phyloP scores from a whole-genome alignment of 1,140 invertebrate species.

The Diprion similis region DNA sequence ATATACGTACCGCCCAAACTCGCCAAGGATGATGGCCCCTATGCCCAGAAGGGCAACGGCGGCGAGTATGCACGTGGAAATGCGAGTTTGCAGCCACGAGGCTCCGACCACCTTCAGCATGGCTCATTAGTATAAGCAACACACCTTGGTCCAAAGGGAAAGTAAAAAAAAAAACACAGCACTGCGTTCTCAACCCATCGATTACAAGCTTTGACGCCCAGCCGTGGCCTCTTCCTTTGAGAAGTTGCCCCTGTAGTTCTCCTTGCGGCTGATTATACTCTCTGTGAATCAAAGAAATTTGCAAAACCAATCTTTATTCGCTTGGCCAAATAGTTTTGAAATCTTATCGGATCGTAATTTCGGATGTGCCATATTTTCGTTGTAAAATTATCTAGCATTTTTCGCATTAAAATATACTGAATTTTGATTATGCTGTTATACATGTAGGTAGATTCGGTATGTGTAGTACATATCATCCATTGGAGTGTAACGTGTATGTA shows the following conservation, averaged over 20 bases:
- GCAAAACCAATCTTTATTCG: neutral
- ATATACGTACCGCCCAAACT: constrained; percentile 67
- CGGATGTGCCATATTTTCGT: too few species aligned
- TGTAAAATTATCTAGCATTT: too few species aligned
- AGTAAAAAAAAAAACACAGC: constrained; percentile 39
- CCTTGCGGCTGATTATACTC: constrained; percentile 6
- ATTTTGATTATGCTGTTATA: too few species aligned
- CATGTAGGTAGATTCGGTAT: too few species aligned
- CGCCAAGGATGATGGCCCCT: constrained; percentile 70
- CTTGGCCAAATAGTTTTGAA: neutral
- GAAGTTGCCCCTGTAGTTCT: constrained; percentile 26
- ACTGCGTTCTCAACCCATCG: constrained; percentile 60
- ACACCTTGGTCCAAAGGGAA: constrained; percentile 42
- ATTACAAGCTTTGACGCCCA: constrained; percentile 48
- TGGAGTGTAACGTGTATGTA: too few species aligned
- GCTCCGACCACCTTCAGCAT: constrained; percentile 82
- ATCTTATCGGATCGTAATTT: too few species aligned
- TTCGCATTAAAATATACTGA: too few species aligned
- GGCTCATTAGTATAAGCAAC: constrained; percentile 54
- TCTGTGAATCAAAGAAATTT: neutral
- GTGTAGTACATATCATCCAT: too few species aligned
- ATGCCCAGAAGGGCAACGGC: constrained; percentile 72
- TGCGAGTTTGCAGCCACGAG: constrained; percentile 77
- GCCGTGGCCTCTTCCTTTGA: constrained; percentile 31
- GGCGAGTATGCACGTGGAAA: constrained; percentile 73